A percentile compares a stretch with the other conserved stretches of the same genome.
Evolutionary conservation across 1,140 invertebrate genomes (phyloP).

Genomic region (Pararge aegeria): DNA sequence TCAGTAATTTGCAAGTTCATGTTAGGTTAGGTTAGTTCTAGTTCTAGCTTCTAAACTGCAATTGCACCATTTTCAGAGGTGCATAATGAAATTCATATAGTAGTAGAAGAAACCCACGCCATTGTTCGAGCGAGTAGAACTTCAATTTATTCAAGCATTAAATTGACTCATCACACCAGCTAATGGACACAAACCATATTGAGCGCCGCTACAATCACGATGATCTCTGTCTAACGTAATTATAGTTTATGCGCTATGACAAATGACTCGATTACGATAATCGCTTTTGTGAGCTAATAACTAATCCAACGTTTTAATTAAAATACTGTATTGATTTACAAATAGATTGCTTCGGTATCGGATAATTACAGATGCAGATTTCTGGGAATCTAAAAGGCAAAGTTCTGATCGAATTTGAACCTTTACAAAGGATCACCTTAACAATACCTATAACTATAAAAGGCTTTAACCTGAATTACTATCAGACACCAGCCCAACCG

Average conservation of each 20-base stretch:
- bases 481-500: no score
- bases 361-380: background rate
- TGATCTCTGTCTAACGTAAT: slow-evolving; percentile 19
- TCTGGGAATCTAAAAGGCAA: background rate
- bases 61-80: background rate
- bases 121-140: background rate
- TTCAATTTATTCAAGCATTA: slow-evolving; percentile 9
- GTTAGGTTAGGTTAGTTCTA: no score
- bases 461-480: no score
- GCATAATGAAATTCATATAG: background rate
- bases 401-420: background rate
- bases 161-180: slow-evolving; percentile 21
- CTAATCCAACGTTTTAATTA: slow-evolving; percentile 24
- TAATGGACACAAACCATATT: slow-evolving; percentile 21
- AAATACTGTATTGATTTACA: slow-evolving; percentile 9
- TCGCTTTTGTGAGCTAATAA: slow-evolving; percentile 19
- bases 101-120: background rate
- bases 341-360: background rate
- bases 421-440: background rate
- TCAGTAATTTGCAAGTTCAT: no score
- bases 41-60: no score
- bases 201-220: slow-evolving; percentile 13
- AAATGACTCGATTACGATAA: slow-evolving; percentile 25
- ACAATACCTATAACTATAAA: no score
- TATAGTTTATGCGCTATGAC: slow-evolving; percentile 21